Conservation (phyloP, 1,140 invertebrate genomes). For the Globodera ellingtonae region DNA sequence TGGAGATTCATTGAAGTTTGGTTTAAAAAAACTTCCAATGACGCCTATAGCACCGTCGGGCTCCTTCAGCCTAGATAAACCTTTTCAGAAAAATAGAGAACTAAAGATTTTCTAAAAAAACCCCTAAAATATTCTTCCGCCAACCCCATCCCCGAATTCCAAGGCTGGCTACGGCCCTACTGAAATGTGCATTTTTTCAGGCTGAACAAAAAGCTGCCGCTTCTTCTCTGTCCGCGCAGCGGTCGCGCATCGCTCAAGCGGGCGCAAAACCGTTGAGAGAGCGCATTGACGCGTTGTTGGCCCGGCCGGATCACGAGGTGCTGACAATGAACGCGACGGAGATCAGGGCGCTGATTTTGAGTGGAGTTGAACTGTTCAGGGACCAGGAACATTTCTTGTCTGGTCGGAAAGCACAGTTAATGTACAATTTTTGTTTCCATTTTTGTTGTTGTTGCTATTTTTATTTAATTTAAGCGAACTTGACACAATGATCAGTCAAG, state of each 20-base stretch:
- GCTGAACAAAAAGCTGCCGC: background rate
- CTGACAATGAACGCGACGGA: slow-evolving; percentile 8
- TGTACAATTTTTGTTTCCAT: background rate
- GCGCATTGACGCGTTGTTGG: slow-evolving; percentile 21
- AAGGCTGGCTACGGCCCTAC: too few relatives aligned
- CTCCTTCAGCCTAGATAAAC: too few relatives aligned
- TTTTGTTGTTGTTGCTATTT: background rate
- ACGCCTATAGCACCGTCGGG: too few relatives aligned
- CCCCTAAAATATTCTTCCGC: too few relatives aligned
- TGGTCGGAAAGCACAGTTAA: slow-evolving; percentile 10
- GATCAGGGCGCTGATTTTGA: slow-evolving; percentile 10
- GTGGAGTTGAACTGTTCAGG: slow-evolving; percentile 16
- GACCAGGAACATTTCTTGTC: slow-evolving; percentile 19
- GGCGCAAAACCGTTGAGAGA: slow-evolving; percentile 14
- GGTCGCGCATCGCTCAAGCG: background rate
- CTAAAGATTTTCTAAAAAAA: too few relatives aligned
- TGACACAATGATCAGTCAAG: slow-evolving; percentile 3
- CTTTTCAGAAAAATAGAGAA: too few relatives aligned
- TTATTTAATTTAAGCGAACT: slow-evolving; percentile 24
- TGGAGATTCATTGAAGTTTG: too few relatives aligned
- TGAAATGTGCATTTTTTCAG: background rate
- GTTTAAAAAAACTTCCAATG: too few relatives aligned
- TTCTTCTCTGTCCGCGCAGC: background rate
- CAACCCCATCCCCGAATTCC: too few relatives aligned
- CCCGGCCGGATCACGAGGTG: slow-evolving; percentile 21